Evolutionary conservation across 2,797 vertebrate genomes (phyloP).

Genomic region (Varecia variegata): DNA sequence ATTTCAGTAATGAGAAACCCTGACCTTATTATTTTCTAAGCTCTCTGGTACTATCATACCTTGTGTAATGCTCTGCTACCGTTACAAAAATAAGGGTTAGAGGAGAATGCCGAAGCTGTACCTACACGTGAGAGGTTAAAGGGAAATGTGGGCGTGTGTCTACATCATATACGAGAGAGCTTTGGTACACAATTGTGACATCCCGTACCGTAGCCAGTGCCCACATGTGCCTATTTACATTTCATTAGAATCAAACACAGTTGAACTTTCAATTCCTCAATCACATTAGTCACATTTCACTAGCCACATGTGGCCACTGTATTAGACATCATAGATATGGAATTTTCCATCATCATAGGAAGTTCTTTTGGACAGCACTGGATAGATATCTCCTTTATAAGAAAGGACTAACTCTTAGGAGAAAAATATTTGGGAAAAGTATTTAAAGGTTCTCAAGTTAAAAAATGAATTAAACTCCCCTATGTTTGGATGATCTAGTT

Average conservation of each 20-base stretch:
- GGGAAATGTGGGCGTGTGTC: background rate
- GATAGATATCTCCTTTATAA: background rate
- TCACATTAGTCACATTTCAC: background rate
- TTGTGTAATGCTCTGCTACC: background rate
- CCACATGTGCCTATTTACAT: background rate
- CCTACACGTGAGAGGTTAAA: background rate
- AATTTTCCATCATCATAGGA: background rate
- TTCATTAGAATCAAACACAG: background rate
- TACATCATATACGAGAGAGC: background rate
- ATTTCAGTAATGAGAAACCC: constrained; percentile 54
- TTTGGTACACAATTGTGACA: background rate
- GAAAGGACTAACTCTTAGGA: background rate
- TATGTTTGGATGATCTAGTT: background rate
- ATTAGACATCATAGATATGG: background rate
- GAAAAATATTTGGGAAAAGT: background rate
- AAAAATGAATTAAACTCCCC: background rate
- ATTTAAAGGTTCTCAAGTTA: background rate
- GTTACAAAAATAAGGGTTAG: constrained; percentile 8
- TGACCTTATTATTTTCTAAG: constrained; percentile 60
- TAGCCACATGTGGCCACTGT: background rate
- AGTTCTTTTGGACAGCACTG: background rate
- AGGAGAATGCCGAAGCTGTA: background rate
- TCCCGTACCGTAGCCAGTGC: background rate
- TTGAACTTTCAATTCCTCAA: background rate
- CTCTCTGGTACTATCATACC: background rate